Conservation (phyloP, 2,888 invertebrate genomes). For the Ichneumon xanthorius region DNA sequence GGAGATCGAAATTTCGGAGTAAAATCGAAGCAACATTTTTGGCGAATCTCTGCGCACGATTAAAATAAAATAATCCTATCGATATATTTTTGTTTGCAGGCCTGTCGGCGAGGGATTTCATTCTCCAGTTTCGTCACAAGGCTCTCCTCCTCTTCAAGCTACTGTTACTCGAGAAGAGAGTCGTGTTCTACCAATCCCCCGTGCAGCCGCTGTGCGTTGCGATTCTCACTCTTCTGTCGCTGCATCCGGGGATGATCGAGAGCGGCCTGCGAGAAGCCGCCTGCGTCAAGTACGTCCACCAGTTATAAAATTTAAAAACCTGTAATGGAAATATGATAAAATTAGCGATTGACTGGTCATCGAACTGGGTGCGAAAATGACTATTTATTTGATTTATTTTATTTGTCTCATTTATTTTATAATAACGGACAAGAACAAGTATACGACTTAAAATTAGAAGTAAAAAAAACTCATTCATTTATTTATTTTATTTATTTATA, state of each 20-base stretch:
- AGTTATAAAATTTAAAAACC: background rate
- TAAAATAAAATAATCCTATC: background rate
- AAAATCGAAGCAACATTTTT: too few species aligned
- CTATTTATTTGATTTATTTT: too few species aligned
- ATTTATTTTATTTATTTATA: background rate
- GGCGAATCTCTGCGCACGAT: background rate
- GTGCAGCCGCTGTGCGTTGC: conserved; percentile 95
- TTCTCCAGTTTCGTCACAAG: conserved; percentile 96
- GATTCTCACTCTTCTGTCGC: conserved; percentile 94
- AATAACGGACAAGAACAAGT: too few species aligned
- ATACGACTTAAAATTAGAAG: too few species aligned
- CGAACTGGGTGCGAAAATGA: too few species aligned
- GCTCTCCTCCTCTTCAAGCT: conserved; percentile 96
- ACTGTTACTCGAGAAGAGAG: conserved; percentile 93
- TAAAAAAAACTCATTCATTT: background rate
- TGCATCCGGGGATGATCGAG: conserved; percentile 96
- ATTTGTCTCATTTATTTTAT: too few species aligned
- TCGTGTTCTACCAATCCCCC: conserved; percentile 97
- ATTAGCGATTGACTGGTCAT: too few species aligned
- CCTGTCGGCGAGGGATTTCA: conserved; percentile 92
- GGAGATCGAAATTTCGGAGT: too few species aligned
- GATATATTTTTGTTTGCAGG: conserved; percentile 86
- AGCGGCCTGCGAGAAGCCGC: conserved; percentile 93
- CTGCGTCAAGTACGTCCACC: conserved; percentile 89
- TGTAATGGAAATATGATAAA: too few species aligned